Evolutionary conservation across 2,797 vertebrate species (phyloP), one percentile per base, ranked within the genome.

Genomic region (Tokudaia tokunoshimensis): DNA sequence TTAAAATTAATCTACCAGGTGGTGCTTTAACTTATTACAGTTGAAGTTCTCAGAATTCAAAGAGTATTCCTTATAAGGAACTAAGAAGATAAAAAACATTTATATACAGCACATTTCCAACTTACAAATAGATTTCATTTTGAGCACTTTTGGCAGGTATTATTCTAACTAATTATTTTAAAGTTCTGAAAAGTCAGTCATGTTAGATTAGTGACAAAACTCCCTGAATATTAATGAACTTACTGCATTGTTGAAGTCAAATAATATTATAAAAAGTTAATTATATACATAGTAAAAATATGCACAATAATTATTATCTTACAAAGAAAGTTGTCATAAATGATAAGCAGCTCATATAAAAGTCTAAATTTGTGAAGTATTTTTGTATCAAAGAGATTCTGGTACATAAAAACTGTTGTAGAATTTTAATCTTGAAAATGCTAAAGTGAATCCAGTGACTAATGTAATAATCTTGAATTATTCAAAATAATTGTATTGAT

Each of bases 181-280:
- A 95, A 92, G 52, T 97, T 95, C 81, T 95, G 22, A 96, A 78
- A 67, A 94, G 61, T 95, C 89, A 93, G 47, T 94, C 67, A 55
- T 97, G 15, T 34, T 95, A 37, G 79, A 79, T 55, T 94, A 91
- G 13, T 59, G 93, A 72, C 50, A 94, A 85, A 59, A 44, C 29
- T 91, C 24, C 24, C 70, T 95, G 90, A 92, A 93, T 94, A 95
- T 95, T 97, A 97, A 96, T 96, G 72, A 84, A 92, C 29, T 89
- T 88, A 57, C 26, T 75, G 8, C 72, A 87, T 94, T 93, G 44
- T 90, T 96, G 50, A 52, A 94, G 34, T 94, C 67, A 95, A 81
- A 82, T 95, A 92, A 97, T 96, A 83, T 91, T 93, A 92, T 84
- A 82, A 94, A 96, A 96, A 92, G 41, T 74, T 95, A 97, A 95